phyloP scores from a whole-genome alignment of 2,797 vertebrate genomes.

The Catharus ustulatus region DNA sequence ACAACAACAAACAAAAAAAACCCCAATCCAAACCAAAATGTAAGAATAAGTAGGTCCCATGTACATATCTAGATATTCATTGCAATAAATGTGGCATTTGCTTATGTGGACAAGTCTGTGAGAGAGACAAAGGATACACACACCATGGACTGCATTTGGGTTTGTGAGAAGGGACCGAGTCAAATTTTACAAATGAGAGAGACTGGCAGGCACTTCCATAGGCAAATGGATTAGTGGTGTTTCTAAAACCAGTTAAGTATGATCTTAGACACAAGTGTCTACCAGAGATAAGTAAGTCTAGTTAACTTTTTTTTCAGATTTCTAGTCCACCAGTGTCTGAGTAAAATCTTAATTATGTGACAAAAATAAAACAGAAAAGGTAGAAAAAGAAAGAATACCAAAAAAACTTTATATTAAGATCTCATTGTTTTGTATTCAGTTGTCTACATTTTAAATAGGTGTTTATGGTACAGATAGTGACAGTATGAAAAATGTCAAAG shows the following conservation, averaged over 20 bases:
- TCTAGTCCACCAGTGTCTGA: background rate
- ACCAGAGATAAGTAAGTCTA: background rate
- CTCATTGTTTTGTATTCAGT: background rate
- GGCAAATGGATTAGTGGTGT: background rate
- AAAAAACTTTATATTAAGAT: background rate
- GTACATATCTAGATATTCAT: background rate
- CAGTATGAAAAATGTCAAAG: accelerated
- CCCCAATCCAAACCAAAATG: background rate
- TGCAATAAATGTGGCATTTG: background rate
- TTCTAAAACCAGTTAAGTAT: background rate
- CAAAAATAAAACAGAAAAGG: background rate
- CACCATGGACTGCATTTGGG: background rate
- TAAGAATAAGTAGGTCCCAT: background rate
- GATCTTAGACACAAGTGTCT: background rate
- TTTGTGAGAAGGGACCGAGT: background rate
- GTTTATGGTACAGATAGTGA: background rate
- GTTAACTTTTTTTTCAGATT: background rate
- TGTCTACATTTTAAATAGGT: background rate
- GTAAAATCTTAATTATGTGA: background rate
- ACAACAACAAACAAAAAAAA: no score
- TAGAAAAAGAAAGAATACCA: accelerated
- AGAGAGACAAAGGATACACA: background rate
- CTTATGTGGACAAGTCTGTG: background rate
- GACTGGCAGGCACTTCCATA: background rate
- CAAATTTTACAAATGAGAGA: background rate